Conservation (phyloP, 2,888 invertebrate genomes). For the Odontomyia ornata region DNA sequence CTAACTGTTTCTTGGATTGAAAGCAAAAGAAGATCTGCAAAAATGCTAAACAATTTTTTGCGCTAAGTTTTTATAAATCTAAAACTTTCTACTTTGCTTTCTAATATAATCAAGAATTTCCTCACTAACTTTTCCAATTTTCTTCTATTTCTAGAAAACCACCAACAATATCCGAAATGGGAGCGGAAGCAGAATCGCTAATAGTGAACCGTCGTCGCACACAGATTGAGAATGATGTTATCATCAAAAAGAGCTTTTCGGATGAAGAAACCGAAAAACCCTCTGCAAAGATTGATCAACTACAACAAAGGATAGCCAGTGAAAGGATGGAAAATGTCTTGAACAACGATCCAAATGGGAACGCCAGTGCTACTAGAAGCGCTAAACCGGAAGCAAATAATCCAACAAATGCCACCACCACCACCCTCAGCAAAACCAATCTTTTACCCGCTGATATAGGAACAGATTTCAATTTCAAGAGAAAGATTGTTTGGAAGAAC, state of each 20-base stretch:
- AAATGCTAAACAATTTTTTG: no score
- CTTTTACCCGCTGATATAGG: slow-evolving; percentile 64
- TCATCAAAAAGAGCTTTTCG: slow-evolving; percentile 41
- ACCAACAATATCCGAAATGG: slow-evolving; percentile 46
- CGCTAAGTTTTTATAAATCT: no score
- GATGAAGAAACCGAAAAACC: slow-evolving; percentile 47
- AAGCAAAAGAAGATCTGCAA: no score
- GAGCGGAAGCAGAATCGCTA: slow-evolving; percentile 52
- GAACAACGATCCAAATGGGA: slow-evolving; percentile 43
- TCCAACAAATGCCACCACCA: slow-evolving; percentile 43
- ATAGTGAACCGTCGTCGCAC: slow-evolving; percentile 49
- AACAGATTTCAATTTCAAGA: slow-evolving; percentile 65
- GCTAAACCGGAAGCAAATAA: slow-evolving; percentile 44
- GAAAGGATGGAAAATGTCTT: slow-evolving; percentile 37
- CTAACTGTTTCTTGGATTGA: no score
- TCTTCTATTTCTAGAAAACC: no score
- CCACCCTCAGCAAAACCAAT: slow-evolving; percentile 31
- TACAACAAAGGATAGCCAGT: slow-evolving; percentile 18
- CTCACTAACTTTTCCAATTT: no score
- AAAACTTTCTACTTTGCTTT: no score
- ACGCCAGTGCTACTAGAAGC: slow-evolving; percentile 26
- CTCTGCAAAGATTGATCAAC: neutral
- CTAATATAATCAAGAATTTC: no score
- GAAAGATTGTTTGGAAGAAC: slow-evolving; percentile 71
- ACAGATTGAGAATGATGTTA: slow-evolving; percentile 9